Evolutionary conservation across 1,140 invertebrate species (phyloP), one percentile per base, ranked within the genome.

Genomic region (Drosophila mayri): DNA sequence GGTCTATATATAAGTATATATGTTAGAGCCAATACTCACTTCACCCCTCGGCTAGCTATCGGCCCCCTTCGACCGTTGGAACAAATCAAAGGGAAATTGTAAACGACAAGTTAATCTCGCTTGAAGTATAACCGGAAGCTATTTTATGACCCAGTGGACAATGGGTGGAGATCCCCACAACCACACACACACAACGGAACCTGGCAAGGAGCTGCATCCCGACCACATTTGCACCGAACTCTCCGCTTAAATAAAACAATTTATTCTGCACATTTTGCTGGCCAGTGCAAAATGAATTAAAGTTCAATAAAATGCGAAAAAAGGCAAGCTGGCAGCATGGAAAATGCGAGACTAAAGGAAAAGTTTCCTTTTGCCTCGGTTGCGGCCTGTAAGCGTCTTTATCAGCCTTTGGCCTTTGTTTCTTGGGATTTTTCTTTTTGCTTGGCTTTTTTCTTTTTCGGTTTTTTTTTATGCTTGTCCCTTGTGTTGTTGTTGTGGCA

Each of bases 41-140:
- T 41, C 30, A 18, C 9, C 38, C 58, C 47, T 14, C 18, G 43
- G 46, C 54, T 35, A 32, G 43, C 43, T 22, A 60, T 38, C 20
- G 40, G 20, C 49, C 65, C 65, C 50, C 0, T 16, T 14, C n/a
- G 38, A 35, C 46, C 30, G 38, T 14, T 72, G 65, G 82, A 90
- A 83, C 91, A 92, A 92, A 92, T 92, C 91, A 92, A 91, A 91
- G 84, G 81, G 87, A 92, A 92, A 92, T 92, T 91, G 91, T 81
- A 90, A 92, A 92, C 91, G 91, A 91, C 87, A 92, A 90, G 91
- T 92, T 92, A 92, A 92, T 92, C 91, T 90, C 62, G 82, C 91
- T 91, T 92, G 73, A 92, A 92, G 90, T 88, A 88, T 86, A 90
- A 82, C 90, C 90, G 78, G 86, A 92, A 91, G 90, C 83, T 80